phyloP scores from a whole-genome alignment of 2,113 vertebrate genomes.

The Pangasianodon hypophthalmus region DNA sequence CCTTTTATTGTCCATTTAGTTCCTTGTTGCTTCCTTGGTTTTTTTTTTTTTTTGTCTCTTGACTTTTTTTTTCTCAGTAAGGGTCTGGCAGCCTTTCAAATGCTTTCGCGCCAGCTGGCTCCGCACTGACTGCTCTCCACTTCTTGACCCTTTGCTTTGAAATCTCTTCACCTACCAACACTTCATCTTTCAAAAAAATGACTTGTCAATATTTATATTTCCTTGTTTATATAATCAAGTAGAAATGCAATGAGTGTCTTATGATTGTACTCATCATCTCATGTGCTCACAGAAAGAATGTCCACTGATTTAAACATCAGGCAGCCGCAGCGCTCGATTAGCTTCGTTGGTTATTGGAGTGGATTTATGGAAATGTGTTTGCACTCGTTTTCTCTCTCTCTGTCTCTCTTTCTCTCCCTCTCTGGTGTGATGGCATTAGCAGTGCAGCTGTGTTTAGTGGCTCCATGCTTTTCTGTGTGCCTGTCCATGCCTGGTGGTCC shows the following conservation, averaged over 20 bases:
- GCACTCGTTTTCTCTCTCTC: not conserved
- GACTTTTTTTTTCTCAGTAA: conserved; percentile 27
- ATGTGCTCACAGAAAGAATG: conserved; percentile 24
- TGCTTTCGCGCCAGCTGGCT: not conserved
- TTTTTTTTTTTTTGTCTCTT: not conserved
- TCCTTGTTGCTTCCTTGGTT: conserved; percentile 13
- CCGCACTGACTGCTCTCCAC: not conserved
- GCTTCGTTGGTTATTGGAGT: conserved; percentile 42
- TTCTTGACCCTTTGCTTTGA: not conserved
- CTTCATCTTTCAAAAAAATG: not conserved
- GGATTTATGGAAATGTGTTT: conserved; percentile 45
- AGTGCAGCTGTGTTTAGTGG: conserved; percentile 67
- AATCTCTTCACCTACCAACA: conserved; percentile 9
- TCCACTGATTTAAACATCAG: conserved; percentile 37
- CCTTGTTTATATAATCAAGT: conserved; percentile 16
- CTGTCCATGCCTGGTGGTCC: conserved; percentile 67
- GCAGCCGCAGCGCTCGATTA: conserved; percentile 24
- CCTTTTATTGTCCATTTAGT: conserved; percentile 47
- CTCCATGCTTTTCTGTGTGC: conserved; percentile 35
- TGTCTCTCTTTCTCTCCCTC: not conserved
- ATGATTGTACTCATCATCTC: conserved; percentile 19
- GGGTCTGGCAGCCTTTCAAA: not conserved
- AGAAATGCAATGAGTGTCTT: conserved; percentile 2
- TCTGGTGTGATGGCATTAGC: conserved; percentile 54
- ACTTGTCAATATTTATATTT: conserved; percentile 1